phyloP scores from a whole-genome alignment of 2,797 vertebrate genomes.

The Macroramphosus scolopax region DNA sequence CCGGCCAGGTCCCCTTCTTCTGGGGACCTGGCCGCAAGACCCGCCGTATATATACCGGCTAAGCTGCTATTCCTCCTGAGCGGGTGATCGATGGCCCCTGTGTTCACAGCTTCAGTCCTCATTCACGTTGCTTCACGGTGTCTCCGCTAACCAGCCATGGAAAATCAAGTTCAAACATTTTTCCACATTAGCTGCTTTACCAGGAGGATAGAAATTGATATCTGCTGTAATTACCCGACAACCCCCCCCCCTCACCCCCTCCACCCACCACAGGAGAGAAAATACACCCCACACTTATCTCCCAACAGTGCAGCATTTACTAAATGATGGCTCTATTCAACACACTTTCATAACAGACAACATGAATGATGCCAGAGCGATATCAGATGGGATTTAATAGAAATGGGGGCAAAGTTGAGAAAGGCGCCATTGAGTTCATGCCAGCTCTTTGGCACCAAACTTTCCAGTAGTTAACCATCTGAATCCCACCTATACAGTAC shows the following conservation, averaged over 20 bases:
- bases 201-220: conserved; percentile 65
- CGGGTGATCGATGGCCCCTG: conserved; percentile 38
- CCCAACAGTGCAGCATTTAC: conserved; percentile 14
- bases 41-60: conserved; percentile 27
- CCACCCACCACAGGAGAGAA: conserved; percentile 24
- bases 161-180: conserved; percentile 72
- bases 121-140: conserved; percentile 39
- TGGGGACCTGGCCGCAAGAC: conserved; percentile 41
- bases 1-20: conserved; percentile 32
- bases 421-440: conserved; percentile 29
- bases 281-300: conserved; percentile 35
- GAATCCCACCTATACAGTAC: conserved; percentile 15
- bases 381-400: conserved; percentile 32
- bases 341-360: conserved; percentile 43
- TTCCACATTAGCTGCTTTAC: conserved; percentile 74
- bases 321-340: conserved; percentile 50
- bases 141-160: conserved; percentile 54
- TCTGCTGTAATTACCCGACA: conserved; percentile 52
- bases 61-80: conserved; percentile 28
- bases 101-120: conserved; percentile 19
- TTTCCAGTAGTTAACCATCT: too few relatives aligned
- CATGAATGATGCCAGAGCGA: conserved; percentile 33
- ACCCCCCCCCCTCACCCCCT: neutral
- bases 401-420: conserved; percentile 44
- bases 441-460: conserved; percentile 44